Evolutionary conservation across 2,113 vertebrate species (phyloP), one percentile per base, ranked within the genome.

Genomic region (Mirounga angustirostris): DNA sequence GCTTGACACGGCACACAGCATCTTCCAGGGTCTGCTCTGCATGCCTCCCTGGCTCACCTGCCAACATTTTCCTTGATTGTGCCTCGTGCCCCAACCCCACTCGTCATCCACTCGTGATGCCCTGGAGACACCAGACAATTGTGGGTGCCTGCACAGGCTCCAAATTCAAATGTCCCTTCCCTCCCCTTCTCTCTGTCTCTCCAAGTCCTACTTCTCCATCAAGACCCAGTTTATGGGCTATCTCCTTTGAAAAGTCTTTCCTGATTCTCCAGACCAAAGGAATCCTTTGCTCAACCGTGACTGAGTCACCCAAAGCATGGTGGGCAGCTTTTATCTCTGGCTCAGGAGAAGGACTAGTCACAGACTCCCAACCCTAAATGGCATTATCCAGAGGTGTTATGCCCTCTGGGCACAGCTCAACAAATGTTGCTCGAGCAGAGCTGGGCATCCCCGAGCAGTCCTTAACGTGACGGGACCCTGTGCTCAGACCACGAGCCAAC

Each of bases 301-400:
- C 2, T 28, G n/a, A 15, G 2, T 28, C 43, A 5, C 14, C 11
- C 4, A 52, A 22, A 73, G 0, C 0, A 0, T 18, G 21, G 43
- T 13, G 7, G 11, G 43, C 19, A 0, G 0, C 65, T 19, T n/a
- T 46, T 3, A 16, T 7, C 2, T 1, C 13, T 30, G 36, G 58
- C 26, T 28, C 33, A 8, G 24, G 0, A 21, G 14, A 12, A 43
- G 59, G 67, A 24, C 16, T 24, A 26, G 9, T 2, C 1, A 1
- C 36, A 13, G 16, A 50, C 4, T 40, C 50, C 30, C 2, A 7
- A 2, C 1, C 13, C n/a, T 65, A n/a, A 65, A 8, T 13, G 40
- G n/a, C 91, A 58, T 10, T n/a, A 15, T 5, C 9, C 22, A 22
- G 21, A 18, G 46, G 40, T 24, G 4, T 40, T 10, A 7, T 4